phyloP scores from a whole-genome alignment of 2,797 vertebrate species.

The Periophthalmus magnuspinnatus region DNA sequence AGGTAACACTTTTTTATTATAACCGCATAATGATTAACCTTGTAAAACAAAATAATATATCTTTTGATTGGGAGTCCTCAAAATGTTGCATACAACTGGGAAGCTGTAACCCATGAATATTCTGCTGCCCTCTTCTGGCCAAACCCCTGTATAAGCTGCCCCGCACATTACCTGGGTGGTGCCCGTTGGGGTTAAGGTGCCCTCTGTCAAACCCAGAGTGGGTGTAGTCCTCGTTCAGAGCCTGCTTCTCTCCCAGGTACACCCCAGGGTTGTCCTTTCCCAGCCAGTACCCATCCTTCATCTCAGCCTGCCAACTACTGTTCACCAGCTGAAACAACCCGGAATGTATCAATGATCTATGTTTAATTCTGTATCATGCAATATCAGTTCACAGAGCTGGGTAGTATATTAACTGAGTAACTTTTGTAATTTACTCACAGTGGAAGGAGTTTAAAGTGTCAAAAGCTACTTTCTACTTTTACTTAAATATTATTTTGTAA shows the following conservation, averaged over 20 bases:
- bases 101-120: neutral
- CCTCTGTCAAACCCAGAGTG: constrained; percentile 77
- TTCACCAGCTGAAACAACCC: constrained; percentile 63
- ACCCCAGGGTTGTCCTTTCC: constrained; percentile 65
- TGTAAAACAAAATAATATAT: too few species aligned
- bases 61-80: too few species aligned
- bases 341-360: neutral
- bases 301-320: constrained; percentile 65
- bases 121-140: constrained; percentile 27
- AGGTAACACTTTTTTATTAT: too few species aligned
- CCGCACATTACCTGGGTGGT: constrained; percentile 71
- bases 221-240: constrained; percentile 78
- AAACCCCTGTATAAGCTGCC: neutral
- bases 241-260: constrained; percentile 73
- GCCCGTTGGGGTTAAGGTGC: constrained; percentile 80
- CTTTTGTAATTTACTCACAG: too few species aligned
- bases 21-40: too few species aligned
- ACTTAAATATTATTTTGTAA: too few species aligned
- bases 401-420: too few species aligned
- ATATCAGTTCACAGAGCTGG: neutral
- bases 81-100: too few species aligned
- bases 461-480: too few species aligned
- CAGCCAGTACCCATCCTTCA: constrained; percentile 75
- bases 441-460: too few species aligned
- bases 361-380: neutral